Evolutionary conservation across 1,140 invertebrate species (phyloP).

Genomic region (Mactra quadrangularis): DNA sequence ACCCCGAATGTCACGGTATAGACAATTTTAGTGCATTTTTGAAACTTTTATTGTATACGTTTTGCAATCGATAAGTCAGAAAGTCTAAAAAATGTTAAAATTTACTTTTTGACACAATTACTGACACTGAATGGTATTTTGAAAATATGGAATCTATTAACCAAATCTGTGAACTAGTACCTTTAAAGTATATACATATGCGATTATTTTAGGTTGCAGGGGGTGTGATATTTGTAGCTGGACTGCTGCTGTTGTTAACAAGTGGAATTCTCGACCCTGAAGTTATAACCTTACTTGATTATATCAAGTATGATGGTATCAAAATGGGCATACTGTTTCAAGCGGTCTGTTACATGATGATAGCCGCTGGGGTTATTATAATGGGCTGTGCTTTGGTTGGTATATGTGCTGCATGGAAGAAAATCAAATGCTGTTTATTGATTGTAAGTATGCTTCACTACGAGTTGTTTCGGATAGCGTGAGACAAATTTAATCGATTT

Average conservation of each 20-base stretch:
- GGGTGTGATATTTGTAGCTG: not conserved
- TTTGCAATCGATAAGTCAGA: too few species aligned
- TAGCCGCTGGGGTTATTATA: conserved; percentile 6
- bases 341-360: conserved; percentile 22
- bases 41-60: too few species aligned
- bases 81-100: too few species aligned
- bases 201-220: conserved; percentile 19
- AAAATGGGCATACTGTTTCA: not conserved
- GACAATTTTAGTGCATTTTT: too few species aligned
- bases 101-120: too few species aligned
- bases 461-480: too few species aligned
- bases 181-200: too few species aligned
- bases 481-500: too few species aligned
- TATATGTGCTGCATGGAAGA: conserved; percentile 35
- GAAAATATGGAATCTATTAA: too few species aligned
- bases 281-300: conserved; percentile 12
- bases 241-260: not conserved
- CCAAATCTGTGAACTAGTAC: too few species aligned
- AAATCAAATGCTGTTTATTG: conserved; percentile 46
- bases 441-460: conserved; percentile 10
- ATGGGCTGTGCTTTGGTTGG: conserved; percentile 7
- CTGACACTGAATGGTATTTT: too few species aligned
- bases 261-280: conserved; percentile 8
- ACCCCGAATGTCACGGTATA: too few species aligned
- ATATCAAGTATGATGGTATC: conserved; percentile 20